These are phyloP conservation scores for Eulemur albifrons DNA, from an alignment of 2,797 vertebrate genomes.

Conservation along the genomic window DNA sequence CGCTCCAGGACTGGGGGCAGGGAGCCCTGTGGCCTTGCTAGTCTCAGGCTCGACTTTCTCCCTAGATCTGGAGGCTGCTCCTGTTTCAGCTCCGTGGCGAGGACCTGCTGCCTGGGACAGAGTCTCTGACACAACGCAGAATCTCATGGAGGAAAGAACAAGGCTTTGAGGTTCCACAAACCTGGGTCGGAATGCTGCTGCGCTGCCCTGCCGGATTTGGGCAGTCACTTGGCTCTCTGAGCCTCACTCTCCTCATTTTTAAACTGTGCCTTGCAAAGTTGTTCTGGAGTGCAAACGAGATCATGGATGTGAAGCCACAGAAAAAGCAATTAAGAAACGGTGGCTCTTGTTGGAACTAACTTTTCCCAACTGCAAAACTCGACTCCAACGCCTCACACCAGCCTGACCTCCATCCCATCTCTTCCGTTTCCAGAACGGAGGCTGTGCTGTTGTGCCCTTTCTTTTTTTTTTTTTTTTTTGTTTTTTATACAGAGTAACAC, in stretches of 20 bases:
- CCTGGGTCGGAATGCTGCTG: neutral
- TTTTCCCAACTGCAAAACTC: neutral
- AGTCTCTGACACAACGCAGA: neutral
- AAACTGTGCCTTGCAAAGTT: neutral
- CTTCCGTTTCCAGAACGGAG: neutral
- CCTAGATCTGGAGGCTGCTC: neutral
- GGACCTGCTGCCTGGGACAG: neutral
- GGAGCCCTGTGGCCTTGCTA: neutral
- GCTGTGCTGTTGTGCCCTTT: fast-evolving
- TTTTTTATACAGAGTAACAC: too few relatives aligned
- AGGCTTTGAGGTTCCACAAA: neutral
- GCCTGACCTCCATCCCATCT: neutral
- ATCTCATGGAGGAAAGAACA: neutral
- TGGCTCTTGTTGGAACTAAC: neutral
- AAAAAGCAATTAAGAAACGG: neutral
- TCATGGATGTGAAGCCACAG: neutral
- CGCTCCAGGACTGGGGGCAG: neutral
- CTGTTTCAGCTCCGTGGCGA: neutral
- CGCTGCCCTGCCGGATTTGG: neutral
- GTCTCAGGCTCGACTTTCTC: neutral
- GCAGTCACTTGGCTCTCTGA: neutral
- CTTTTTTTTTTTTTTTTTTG: too few relatives aligned
- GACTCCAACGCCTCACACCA: neutral
- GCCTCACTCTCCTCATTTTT: neutral
- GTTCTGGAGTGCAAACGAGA: neutral